phyloP scores from a whole-genome alignment of 2,797 vertebrate genomes.

The Lepus townsendii region DNA sequence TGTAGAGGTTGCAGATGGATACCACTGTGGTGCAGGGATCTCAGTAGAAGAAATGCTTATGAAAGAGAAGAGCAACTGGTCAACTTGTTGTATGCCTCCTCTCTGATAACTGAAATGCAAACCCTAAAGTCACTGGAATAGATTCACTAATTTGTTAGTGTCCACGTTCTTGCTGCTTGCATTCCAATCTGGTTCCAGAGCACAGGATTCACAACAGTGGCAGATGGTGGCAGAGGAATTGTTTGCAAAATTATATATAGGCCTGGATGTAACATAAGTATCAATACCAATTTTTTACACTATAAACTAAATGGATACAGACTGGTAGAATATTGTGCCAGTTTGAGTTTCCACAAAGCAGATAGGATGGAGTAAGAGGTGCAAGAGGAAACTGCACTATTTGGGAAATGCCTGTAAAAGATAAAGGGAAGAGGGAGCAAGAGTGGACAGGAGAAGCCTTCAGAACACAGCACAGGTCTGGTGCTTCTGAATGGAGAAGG shows the following conservation, averaged over 20 bases:
- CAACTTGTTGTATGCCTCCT: background rate
- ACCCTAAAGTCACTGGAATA: too few species aligned
- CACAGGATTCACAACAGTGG: background rate
- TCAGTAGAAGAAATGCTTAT: background rate
- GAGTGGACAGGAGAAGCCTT: background rate
- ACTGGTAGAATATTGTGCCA: background rate
- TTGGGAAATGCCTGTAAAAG: background rate
- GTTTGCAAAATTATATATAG: background rate
- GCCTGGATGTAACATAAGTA: background rate
- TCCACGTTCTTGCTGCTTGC: background rate
- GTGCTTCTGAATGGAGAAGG: background rate
- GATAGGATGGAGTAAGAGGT: background rate
- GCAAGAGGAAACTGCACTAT: background rate
- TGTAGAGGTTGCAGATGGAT: background rate
- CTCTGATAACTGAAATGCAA: background rate
- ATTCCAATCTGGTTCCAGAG: background rate
- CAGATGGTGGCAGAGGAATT: background rate
- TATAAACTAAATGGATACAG: background rate
- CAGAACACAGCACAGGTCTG: background rate
- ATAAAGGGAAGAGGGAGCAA: background rate
- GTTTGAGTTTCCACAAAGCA: background rate
- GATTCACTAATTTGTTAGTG: too few species aligned
- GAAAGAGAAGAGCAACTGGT: background rate
- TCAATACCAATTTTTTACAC: background rate
- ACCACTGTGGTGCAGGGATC: background rate